Conservation (phyloP, 2,113 vertebrate genomes). For the Potamarius usumacintae region DNA sequence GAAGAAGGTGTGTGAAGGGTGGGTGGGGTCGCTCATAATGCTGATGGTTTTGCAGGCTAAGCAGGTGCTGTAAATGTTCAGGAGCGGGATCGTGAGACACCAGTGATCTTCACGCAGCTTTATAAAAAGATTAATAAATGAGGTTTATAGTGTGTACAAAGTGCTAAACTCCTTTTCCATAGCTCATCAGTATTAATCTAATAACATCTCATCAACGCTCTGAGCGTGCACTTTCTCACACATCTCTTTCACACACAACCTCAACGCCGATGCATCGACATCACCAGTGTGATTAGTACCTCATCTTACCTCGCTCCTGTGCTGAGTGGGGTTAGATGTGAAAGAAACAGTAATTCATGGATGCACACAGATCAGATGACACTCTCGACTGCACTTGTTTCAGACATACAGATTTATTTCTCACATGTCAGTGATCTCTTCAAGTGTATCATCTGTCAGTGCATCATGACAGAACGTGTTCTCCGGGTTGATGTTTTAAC, state of each 20-base stretch:
- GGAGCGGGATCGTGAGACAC: no score
- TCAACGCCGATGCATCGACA: background rate
- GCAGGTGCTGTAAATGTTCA: no score
- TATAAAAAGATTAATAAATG: background rate
- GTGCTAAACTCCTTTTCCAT: background rate
- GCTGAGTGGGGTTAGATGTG: background rate
- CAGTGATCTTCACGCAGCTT: no score
- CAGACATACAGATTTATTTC: background rate
- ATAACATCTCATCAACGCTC: background rate
- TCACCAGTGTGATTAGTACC: background rate
- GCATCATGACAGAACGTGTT: background rate
- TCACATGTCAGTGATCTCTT: background rate
- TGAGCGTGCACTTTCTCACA: background rate
- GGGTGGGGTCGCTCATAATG: no score
- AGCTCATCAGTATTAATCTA: background rate
- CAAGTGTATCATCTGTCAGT: background rate
- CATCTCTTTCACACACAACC: background rate
- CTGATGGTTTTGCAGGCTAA: no score
- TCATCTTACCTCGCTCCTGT: background rate
- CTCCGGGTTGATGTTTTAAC: background rate
- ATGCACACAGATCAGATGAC: background rate
- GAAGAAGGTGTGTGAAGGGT: no score
- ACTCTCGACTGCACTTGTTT: background rate
- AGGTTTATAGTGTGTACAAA: background rate
- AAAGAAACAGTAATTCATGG: constrained; percentile 38